Evolutionary conservation across 2,888 invertebrate genomes (phyloP).

Genomic region (Neelides folsomi): DNA sequence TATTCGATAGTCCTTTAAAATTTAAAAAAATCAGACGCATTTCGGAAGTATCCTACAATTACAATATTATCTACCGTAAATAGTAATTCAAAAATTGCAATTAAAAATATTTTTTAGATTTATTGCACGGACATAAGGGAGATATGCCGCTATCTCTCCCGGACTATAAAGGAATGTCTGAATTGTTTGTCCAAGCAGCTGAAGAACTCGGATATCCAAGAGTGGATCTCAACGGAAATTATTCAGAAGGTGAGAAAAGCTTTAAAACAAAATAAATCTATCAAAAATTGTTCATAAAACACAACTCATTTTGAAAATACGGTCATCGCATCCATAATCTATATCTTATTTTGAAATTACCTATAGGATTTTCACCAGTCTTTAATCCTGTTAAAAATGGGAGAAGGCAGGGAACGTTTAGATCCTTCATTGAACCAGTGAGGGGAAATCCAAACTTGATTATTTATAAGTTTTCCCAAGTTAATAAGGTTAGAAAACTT

Average conservation of each 20-base stretch:
- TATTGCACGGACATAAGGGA: slow-evolving; percentile 21
- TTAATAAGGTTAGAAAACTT: slow-evolving; percentile 6
- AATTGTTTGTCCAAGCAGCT: slow-evolving; percentile 46
- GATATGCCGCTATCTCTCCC: slow-evolving; percentile 36
- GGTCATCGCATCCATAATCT: no score
- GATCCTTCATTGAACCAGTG: slow-evolving; percentile 20
- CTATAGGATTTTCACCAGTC: slow-evolving; percentile 24
- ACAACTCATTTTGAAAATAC: no score
- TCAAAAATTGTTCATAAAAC: no score
- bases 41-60: no score
- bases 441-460: slow-evolving; percentile 5
- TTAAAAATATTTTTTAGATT: slow-evolving; percentile 1
- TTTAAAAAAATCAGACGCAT: no score
- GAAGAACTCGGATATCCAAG: slow-evolving; percentile 45
- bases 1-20: no score
- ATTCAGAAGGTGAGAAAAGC: slow-evolving; percentile 31
- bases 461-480: slow-evolving; percentile 12
- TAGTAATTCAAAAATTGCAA: no score
- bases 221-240: slow-evolving; percentile 40
- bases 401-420: slow-evolving; percentile 22
- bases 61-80: no score
- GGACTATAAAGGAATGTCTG: slow-evolving; percentile 46
- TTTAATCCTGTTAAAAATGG: slow-evolving; percentile 29
- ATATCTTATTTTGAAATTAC: background rate
- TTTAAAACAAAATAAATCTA: no score